Conservation (phyloP, 2,113 vertebrate genomes). For the Xiphophorus maculatus region DNA sequence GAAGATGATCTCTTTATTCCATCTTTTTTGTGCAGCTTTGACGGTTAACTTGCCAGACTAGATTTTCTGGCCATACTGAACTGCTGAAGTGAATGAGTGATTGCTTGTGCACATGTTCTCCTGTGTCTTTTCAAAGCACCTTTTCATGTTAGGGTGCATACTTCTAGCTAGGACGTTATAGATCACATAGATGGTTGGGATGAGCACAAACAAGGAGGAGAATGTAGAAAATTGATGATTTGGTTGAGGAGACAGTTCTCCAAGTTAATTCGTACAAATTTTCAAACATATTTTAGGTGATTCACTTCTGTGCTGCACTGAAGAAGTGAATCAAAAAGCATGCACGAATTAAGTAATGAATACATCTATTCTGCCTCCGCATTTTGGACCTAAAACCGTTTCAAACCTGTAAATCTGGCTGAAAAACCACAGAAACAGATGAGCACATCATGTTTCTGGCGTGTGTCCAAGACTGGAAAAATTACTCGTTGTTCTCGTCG, state of each 20-base stretch:
- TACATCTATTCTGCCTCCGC: not conserved
- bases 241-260: not conserved
- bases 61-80: conserved; percentile 48
- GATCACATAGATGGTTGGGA: not conserved
- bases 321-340: not conserved
- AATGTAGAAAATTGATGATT: not conserved
- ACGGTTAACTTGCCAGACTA: conserved; percentile 68
- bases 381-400: conserved; percentile 5
- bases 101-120: not conserved
- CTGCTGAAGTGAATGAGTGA: not conserved
- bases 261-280: not conserved
- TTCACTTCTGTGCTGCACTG: not conserved
- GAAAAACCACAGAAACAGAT: conserved; percentile 3
- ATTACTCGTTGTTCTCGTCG: conserved; percentile 15
- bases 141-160: not conserved
- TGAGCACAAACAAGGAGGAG: not conserved
- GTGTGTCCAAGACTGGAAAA: conserved; percentile 4
- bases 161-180: not conserved
- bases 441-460: conserved; percentile 23
- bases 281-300: not conserved
- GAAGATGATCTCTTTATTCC: conserved; percentile 54
- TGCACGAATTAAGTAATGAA: not conserved
- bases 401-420: not conserved
- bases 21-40: conserved; percentile 36
- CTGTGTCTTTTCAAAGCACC: not conserved